Conservation (phyloP, 2,113 vertebrate species). For the Thryonomys swinderianus region DNA sequence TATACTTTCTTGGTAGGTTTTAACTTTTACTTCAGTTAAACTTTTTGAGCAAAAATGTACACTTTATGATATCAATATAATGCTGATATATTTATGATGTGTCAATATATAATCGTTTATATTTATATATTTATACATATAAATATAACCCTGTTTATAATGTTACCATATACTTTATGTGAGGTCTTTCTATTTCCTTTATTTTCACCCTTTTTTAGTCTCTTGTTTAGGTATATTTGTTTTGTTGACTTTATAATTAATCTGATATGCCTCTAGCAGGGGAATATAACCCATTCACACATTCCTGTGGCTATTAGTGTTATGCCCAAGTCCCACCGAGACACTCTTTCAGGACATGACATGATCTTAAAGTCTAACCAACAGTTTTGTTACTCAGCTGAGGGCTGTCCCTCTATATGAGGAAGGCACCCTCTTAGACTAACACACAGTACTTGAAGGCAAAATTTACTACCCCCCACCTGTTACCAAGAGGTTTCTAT, state of each 20-base stretch:
- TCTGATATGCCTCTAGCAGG: background rate
- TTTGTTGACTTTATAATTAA: slow-evolving; percentile 1
- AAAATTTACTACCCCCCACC: no score
- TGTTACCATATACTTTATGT: background rate
- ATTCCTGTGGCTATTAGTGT: background rate
- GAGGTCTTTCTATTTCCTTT: background rate
- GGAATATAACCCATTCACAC: background rate
- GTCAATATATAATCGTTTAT: background rate
- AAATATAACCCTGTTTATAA: background rate
- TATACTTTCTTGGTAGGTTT: background rate
- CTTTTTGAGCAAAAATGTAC: background rate
- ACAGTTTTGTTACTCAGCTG: no score
- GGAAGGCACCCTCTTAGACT: no score
- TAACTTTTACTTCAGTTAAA: background rate
- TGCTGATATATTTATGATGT: background rate
- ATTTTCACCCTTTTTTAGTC: background rate
- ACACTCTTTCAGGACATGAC: no score
- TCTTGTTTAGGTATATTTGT: background rate
- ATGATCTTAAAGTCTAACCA: no score
- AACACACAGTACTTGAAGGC: no score
- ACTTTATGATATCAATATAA: background rate
- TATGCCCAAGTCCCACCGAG: no score
- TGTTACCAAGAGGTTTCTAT: no score
- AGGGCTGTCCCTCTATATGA: no score
- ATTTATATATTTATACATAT: background rate